Evolutionary conservation across 1,140 invertebrate genomes (phyloP), one percentile per base, ranked within the genome.

Genomic region (Meloidogyne exigua): DNA sequence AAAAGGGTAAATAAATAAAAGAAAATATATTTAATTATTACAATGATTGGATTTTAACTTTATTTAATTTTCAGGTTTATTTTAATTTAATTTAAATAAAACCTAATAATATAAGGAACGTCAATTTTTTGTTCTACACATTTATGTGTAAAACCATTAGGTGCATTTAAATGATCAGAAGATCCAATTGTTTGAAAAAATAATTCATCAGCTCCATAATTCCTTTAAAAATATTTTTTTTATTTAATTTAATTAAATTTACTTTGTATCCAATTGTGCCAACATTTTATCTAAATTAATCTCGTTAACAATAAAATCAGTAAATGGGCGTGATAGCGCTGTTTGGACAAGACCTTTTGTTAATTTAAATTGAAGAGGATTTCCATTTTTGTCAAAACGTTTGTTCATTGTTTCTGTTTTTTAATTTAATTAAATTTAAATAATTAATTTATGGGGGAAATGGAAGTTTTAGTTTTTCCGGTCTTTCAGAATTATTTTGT

Each of bases 121-220:
- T 62, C 36, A 25, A 39, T 39, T 39, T 39, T n/a, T 62, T 44
- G n/a, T 15, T 32, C 76, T 28, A 78, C 11, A 23, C 76, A 78
- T 32, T 68, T 36, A 44, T 74, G 76, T 36, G 76, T 72, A 68
- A 78, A 78, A 4, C 76, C 63, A n/a, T 70, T 70, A 64, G 76
- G 76, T 21, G 71, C 72, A 21, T 70, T n/a, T 25, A 78, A 26
- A 7, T 32, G 64, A 57, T 26, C 57, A 25, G 28, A 70, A n/a
- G 25, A 28, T 63, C 2, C 78, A 42, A 36, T 76, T 2, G 75
- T 74, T n/a, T 25, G 44, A 25, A 49, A 32, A 21, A 78, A 64
- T 18, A 74, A n/a, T 69, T 78, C 76, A 44, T 78, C 76, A n/a
- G 65, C 39, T 32, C 76, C 76, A 42, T 63, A 78, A 4, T 39